These are phyloP conservation scores for Euleptes europaea DNA, from an alignment of 2,113 vertebrate species.

Conservation along the genomic window DNA sequence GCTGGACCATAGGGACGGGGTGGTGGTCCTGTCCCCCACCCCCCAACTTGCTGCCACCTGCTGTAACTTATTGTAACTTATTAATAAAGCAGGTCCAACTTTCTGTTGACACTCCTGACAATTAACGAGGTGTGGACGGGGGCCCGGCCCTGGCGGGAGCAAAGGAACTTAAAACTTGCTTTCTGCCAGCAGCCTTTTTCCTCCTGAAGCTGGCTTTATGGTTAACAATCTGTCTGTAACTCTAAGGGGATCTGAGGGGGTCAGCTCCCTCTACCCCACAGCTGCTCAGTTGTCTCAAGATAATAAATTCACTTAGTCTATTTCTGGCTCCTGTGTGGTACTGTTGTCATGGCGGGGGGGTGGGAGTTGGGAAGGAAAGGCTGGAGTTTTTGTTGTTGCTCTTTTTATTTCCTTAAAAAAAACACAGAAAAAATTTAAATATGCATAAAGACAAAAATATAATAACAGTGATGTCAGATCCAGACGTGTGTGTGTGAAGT, in stretches of 20 bases:
- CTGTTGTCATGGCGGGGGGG: neutral
- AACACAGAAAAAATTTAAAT: too few species aligned
- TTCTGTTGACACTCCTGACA: constrained; percentile 17
- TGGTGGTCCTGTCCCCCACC: neutral
- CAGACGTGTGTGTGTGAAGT: too few species aligned
- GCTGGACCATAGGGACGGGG: constrained; percentile 32
- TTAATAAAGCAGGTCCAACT: constrained; percentile 27
- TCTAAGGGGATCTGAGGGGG: constrained; percentile 13
- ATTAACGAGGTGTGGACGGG: constrained; percentile 23
- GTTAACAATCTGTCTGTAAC: constrained; percentile 33
- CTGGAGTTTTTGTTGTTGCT: too few species aligned
- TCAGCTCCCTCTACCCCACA: constrained; percentile 4
- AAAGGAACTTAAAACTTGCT: neutral
- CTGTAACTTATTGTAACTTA: constrained; percentile 43
- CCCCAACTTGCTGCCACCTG: constrained; percentile 26
- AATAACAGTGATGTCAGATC: too few species aligned
- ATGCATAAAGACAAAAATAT: too few species aligned
- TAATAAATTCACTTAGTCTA: constrained; percentile 38
- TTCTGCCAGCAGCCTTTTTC: constrained; percentile 1
- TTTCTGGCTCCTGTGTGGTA: constrained; percentile 7
- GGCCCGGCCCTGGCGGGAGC: neutral
- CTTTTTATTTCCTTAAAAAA: too few species aligned
- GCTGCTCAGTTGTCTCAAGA: constrained; percentile 29
- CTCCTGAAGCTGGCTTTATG: constrained; percentile 16
- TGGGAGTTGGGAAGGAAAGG: neutral